phyloP scores from a whole-genome alignment of 2,888 invertebrate genomes.

The Tachystola acroxantha region DNA sequence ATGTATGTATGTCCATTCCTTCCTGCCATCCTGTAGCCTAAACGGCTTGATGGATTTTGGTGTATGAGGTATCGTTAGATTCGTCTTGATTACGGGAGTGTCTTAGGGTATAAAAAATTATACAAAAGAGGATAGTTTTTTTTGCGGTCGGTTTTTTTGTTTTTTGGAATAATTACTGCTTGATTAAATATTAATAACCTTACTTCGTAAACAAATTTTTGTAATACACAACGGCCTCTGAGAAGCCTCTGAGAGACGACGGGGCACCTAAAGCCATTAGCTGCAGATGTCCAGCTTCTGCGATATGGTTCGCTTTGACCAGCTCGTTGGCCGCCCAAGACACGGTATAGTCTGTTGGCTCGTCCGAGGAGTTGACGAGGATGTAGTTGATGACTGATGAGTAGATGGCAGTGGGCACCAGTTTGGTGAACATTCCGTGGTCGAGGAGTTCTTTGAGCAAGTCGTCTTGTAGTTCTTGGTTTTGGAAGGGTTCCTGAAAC shows the following conservation, averaged over 20 bases:
- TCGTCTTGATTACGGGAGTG: too few relatives aligned
- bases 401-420: constrained; percentile 55
- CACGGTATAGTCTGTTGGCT: constrained; percentile 31
- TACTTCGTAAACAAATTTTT: constrained; percentile 34
- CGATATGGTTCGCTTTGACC: constrained; percentile 37
- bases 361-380: constrained; percentile 29
- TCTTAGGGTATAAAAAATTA: too few relatives aligned
- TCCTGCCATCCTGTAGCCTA: too few relatives aligned
- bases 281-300: constrained; percentile 62
- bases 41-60: too few relatives aligned
- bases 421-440: constrained; percentile 46
- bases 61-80: too few relatives aligned
- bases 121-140: too few relatives aligned
- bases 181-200: too few relatives aligned
- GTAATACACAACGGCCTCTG: constrained; percentile 47
- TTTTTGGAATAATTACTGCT: too few relatives aligned
- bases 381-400: constrained; percentile 44
- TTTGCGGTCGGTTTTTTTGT: too few relatives aligned
- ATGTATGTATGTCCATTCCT: too few relatives aligned
- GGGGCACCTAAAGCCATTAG: constrained; percentile 48
- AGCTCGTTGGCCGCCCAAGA: constrained; percentile 51
- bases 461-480: constrained; percentile 47
- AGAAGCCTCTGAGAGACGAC: constrained; percentile 49
- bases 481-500: constrained; percentile 43
- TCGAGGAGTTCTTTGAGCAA: constrained; percentile 56